Conservation (phyloP, 2,888 invertebrate species). For the Napeogenes inachia region DNA sequence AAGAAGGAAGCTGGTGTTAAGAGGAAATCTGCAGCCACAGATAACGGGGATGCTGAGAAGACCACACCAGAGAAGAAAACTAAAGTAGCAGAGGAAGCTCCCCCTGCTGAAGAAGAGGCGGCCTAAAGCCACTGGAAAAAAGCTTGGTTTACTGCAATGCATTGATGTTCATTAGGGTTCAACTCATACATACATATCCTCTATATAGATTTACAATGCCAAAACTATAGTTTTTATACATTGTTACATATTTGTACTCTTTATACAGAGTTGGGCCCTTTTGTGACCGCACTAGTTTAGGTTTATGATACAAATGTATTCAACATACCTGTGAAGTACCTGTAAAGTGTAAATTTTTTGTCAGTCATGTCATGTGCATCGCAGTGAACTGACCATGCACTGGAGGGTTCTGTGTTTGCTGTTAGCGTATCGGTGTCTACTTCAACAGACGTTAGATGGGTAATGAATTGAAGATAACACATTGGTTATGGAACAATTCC, state of each 20-base stretch:
- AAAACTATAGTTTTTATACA: slow-evolving; percentile 59
- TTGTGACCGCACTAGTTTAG: slow-evolving; percentile 65
- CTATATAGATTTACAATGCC: slow-evolving; percentile 46
- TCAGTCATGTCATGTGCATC: slow-evolving; percentile 61
- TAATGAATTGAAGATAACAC: slow-evolving; percentile 60
- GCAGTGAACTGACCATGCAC: slow-evolving; percentile 67
- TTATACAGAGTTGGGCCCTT: slow-evolving; percentile 65
- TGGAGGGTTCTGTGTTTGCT: slow-evolving; percentile 62
- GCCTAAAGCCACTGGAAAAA: slow-evolving; percentile 63
- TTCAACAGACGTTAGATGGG: slow-evolving; percentile 57
- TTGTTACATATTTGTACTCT: slow-evolving; percentile 48
- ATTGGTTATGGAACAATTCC: slow-evolving; percentile 55
- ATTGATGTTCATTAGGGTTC: slow-evolving; percentile 66
- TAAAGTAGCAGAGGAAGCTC: slow-evolving; percentile 80
- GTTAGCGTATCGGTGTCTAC: slow-evolving; percentile 67
- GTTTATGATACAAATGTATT: slow-evolving; percentile 66
- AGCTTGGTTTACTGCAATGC: slow-evolving; percentile 75
- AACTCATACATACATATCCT: slow-evolving; percentile 62
- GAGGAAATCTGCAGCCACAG: slow-evolving; percentile 82
- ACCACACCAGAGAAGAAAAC: slow-evolving; percentile 85
- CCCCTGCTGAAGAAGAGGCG: slow-evolving; percentile 77
- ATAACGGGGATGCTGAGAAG: slow-evolving; percentile 78
- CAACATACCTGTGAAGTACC: slow-evolving; percentile 75
- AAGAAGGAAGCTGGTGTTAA: slow-evolving; percentile 78
- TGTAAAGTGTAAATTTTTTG: slow-evolving; percentile 74